Percentiles rank a stretch among this genome's conserved stretches.
Conservation (phyloP, 2,113 vertebrate genomes). For the Chaetorhynchus papuensis region DNA sequence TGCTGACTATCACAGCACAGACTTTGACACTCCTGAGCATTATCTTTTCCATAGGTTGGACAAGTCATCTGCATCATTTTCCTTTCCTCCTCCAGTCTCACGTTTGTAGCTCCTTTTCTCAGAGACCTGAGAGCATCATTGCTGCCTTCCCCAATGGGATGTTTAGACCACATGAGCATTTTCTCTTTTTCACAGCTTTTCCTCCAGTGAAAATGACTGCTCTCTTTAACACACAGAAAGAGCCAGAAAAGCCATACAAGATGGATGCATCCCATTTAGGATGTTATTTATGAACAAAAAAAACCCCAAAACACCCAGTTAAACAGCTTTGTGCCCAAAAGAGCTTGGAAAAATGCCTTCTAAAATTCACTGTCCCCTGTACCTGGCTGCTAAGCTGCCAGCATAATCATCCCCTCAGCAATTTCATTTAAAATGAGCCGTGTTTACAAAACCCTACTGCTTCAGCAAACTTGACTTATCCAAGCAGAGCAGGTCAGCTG, state of each 20-base stretch:
- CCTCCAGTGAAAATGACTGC: not conserved
- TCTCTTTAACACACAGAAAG: not conserved
- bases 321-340: not conserved
- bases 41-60: not conserved
- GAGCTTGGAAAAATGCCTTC: not conserved
- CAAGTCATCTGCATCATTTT: not conserved
- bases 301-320: not conserved
- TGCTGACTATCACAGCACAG: not conserved
- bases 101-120: not conserved
- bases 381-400: not conserved
- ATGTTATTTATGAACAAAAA: not conserved
- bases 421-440: not conserved
- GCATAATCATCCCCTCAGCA: not conserved
- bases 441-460: not conserved
- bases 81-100: not conserved
- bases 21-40: not conserved
- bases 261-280: not conserved
- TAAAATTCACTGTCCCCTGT: not conserved
- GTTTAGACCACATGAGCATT: not conserved
- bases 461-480: not conserved
- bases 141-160: not conserved
- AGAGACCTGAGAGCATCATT: not conserved
- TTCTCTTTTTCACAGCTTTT: not conserved
- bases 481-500: not conserved
- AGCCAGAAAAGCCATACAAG: not conserved